Base-by-base conservation (phyloP, 2,888 invertebrate genomes). In the Blastobasis lacticolella region DNA sequence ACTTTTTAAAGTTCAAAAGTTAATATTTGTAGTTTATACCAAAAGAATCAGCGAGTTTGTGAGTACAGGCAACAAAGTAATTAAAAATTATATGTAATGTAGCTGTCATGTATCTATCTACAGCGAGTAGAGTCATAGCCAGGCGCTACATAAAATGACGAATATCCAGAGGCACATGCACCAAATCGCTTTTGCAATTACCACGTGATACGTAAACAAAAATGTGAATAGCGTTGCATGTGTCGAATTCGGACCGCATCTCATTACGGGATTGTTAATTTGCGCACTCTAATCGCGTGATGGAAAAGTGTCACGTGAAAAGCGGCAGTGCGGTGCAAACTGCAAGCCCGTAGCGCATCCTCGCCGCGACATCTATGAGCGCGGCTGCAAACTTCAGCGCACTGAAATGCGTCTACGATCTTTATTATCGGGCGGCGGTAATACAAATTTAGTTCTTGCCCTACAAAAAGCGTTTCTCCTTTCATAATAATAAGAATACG, bases 401-500 rank as follows among this genome's bases (percentile, higher is more conserved):
- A 64, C 84, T 84, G 81, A 87, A 87, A 86, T 81, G 78, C 81
- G 78, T 86, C 84, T 79, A 81, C 81, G 72, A 86, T 87, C 80
- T 85, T 84, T 86, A n/a, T 87, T 86, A 84, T 85, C 83, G 79
- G 79, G 78, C 78, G 73, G 79, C 81, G 81, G 84, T 84, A 83
- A 84, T 76, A 84, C 87, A 85, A 83, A 87, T 87, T 87, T 88
- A 88, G 87, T 86, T 87, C 81, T 84, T 87, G 88, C 84, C 88
- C 88, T 86, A 88, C 88, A 88, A 88, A 88, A 88, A 88, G 82
- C 88, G 87, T 88, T 88, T 88, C 87, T 88, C 85, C 86, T 88
- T 86, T 88, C 87, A 81, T 87, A 83, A 87, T 88, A 89, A 90
- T 90, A 87, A 90, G 90, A 90, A 90, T 90, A 90, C 89, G 89